phyloP scores from a whole-genome alignment of 1,140 invertebrate genomes.

The Pogonomyrmex californicus region DNA sequence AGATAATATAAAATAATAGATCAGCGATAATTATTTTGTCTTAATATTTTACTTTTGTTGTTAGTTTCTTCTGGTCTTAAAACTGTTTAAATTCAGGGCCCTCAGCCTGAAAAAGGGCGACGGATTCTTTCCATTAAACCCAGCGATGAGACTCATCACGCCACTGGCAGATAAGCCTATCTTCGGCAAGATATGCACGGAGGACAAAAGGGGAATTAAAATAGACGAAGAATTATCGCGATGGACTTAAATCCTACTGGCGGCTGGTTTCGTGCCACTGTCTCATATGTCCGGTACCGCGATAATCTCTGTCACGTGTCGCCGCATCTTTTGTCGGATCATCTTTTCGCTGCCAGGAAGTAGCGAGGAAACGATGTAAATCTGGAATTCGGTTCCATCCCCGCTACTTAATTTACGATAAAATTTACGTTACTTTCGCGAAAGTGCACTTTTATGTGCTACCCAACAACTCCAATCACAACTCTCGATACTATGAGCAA shows the following conservation, averaged over 20 bases:
- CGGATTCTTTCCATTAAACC: conserved; percentile 18
- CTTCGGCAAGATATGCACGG: conserved; percentile 26
- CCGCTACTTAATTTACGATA: conserved; percentile 35
- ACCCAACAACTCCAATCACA: not conserved
- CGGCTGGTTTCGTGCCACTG: conserved; percentile 25
- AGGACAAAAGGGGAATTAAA: conserved; percentile 43
- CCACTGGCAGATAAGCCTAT: conserved; percentile 36
- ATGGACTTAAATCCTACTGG: conserved; percentile 51
- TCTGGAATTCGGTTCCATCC: conserved; percentile 7
- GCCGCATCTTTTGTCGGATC: conserved; percentile 34
- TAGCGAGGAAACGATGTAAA: not conserved
- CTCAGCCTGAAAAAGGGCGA: conserved; percentile 19
- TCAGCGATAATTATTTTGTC: not conserved
- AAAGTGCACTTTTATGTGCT: not conserved
- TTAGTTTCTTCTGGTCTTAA: not conserved
- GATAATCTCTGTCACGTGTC: conserved; percentile 64
- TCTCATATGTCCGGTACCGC: conserved; percentile 23
- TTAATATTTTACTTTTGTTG: not conserved
- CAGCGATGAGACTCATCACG: not conserved
- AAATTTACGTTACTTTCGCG: conserved; percentile 42
- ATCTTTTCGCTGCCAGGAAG: conserved; percentile 48
- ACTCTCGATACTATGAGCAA: conserved; percentile 23
- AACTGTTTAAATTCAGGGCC: not conserved
- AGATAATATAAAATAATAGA: not conserved
- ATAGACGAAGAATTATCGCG: conserved; percentile 37